Conservation (phyloP, 2,113 vertebrate genomes). For the Donacobius atricapilla region DNA sequence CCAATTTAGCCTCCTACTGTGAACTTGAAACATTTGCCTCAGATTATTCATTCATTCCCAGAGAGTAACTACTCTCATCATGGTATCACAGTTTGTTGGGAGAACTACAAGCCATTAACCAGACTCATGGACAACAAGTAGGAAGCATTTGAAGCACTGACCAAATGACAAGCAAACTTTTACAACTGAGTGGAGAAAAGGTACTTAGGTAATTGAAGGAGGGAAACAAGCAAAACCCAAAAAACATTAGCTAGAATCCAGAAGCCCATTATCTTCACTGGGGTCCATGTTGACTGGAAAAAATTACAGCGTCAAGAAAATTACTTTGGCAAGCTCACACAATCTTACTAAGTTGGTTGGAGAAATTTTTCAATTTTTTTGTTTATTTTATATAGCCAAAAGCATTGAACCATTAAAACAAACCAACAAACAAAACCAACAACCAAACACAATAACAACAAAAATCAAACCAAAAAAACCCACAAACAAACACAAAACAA, state of each 20-base stretch:
- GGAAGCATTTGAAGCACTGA: neutral
- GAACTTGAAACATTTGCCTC: neutral
- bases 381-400: neutral
- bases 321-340: neutral
- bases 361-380: neutral
- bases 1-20: neutral
- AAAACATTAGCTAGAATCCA: neutral
- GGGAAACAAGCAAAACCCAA: neutral
- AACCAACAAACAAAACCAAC: no score
- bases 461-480: neutral
- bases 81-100: neutral
- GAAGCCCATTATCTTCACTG: neutral
- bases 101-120: neutral
- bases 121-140: neutral
- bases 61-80: neutral
- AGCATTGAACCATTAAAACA: neutral
- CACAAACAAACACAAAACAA: neutral
- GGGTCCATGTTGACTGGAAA: rapidly evolving
- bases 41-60: neutral
- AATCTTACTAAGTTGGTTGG: neutral
- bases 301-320: rapidly evolving
- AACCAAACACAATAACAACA: neutral
- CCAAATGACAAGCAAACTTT: neutral
- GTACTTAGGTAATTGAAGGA: neutral
- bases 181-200: neutral